These are phyloP conservation scores for Tringa solitaria DNA, from an alignment of 2,113 vertebrate species.

Conservation along the genomic window DNA sequence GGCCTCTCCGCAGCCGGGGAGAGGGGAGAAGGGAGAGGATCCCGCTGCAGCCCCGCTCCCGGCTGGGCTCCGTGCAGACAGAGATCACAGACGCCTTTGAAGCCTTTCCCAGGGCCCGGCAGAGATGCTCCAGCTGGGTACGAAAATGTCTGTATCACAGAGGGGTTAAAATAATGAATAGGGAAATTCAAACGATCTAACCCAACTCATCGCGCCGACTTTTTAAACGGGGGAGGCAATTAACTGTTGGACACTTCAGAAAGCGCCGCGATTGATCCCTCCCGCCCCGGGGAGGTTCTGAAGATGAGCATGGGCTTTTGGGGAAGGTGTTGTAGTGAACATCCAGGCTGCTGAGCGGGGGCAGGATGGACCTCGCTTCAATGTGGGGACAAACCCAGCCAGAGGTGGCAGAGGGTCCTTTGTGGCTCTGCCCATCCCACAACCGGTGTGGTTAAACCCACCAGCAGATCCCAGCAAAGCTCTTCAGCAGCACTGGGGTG, in stretches of 20 bases:
- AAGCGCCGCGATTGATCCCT: background rate
- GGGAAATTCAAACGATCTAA: background rate
- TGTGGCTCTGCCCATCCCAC: background rate
- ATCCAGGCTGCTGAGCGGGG: background rate
- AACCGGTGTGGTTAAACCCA: background rate
- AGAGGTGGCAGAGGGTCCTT: background rate
- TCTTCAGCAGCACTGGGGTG: background rate
- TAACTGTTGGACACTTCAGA: background rate
- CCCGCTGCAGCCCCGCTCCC: background rate
- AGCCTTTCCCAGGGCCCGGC: background rate
- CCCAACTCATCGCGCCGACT: background rate
- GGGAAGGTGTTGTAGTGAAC: background rate
- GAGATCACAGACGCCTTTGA: background rate
- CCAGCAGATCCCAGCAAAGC: background rate
- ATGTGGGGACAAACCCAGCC: background rate
- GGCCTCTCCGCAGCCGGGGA: background rate
- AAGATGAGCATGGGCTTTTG: background rate
- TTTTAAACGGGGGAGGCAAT: background rate
- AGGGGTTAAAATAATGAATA: background rate
- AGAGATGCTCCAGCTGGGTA: background rate
- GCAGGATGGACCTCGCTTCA: fast-evolving
- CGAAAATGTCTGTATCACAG: background rate
- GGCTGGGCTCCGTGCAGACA: fast-evolving
- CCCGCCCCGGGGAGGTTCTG: background rate
- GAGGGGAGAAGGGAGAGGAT: background rate